These are phyloP conservation scores for Hylaeus anthracinus DNA, from an alignment of 1,140 invertebrate genomes.

Conservation along the genomic window DNA sequence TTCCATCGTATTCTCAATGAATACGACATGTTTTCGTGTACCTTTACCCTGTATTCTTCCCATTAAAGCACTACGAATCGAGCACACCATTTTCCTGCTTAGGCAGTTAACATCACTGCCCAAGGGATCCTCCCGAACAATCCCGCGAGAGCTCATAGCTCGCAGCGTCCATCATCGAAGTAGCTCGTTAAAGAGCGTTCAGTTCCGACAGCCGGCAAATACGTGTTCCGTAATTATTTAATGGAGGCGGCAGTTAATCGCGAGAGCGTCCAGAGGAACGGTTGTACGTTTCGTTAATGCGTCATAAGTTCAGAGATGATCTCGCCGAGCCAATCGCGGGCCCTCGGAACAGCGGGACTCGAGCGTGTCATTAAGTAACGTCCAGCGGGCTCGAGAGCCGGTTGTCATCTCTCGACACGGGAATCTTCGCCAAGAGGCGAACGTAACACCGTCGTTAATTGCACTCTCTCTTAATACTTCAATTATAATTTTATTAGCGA, in stretches of 20 bases:
- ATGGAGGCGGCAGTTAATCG: conserved; percentile 24
- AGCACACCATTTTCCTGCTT: neutral
- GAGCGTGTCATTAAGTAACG: conserved; percentile 53
- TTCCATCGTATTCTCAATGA: too few species aligned
- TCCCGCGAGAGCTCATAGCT: neutral
- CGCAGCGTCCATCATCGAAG: neutral
- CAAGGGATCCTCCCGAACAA: too few species aligned
- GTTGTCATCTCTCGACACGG: conserved; percentile 40
- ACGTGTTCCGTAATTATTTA: conserved; percentile 29
- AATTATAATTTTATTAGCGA: conserved; percentile 56
- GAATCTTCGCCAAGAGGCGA: neutral
- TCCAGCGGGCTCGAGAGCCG: conserved; percentile 32
- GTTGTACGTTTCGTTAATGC: conserved; percentile 35
- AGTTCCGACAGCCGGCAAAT: conserved; percentile 11
- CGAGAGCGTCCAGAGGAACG: neutral
- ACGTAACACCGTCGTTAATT: conserved; percentile 29
- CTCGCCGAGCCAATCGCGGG: conserved; percentile 14
- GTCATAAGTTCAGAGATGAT: conserved; percentile 11
- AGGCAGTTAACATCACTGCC: neutral
- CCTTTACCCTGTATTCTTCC: too few species aligned
- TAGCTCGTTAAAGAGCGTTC: neutral
- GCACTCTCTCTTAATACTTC: conserved; percentile 37
- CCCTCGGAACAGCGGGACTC: neutral
- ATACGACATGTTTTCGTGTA: too few species aligned
- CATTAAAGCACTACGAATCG: too few species aligned